Percentiles rank a stretch among this genome's conserved stretches.
These are phyloP conservation scores for Agrilus planipennis DNA, from an alignment of 1,140 invertebrate species.

Conservation along the genomic window DNA sequence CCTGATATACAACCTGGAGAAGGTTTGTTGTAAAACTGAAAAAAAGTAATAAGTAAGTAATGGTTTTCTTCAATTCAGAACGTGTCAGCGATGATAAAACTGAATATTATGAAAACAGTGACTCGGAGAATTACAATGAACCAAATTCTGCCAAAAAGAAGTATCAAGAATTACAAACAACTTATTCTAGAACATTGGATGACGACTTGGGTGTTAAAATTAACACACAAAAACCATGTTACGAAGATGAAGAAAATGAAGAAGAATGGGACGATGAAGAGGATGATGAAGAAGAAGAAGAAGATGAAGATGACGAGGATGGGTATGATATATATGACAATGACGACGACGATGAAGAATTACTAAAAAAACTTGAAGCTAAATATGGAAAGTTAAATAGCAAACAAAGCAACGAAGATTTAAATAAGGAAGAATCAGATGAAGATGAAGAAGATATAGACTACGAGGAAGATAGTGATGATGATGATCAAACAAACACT, in stretches of 20 bases:
- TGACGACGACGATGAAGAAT: slow-evolving; percentile 44
- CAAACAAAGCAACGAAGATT: slow-evolving; percentile 38
- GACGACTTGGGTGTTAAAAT: slow-evolving; percentile 26
- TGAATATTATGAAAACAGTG: slow-evolving; percentile 27
- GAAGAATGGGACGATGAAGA: slow-evolving; percentile 31
- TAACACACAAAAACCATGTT: slow-evolving; percentile 35
- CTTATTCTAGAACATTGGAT: slow-evolving; percentile 23
- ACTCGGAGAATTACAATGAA: slow-evolving; percentile 15
- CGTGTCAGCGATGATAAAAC: slow-evolving; percentile 27
- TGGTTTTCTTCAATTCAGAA: slow-evolving; percentile 3
- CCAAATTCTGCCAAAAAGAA: slow-evolving; percentile 16
- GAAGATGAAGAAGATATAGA: slow-evolving; percentile 35
- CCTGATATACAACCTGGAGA: slow-evolving; percentile 20
- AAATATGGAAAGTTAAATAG: slow-evolving; percentile 57
- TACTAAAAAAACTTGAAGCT: slow-evolving; percentile 53
- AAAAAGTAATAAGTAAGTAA: no score
- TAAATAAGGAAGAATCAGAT: slow-evolving; percentile 38
- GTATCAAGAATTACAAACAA: slow-evolving; percentile 25
- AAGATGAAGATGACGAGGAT: slow-evolving; percentile 39
- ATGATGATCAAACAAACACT: slow-evolving; percentile 14
- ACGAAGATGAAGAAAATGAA: slow-evolving; percentile 38
- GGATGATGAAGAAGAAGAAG: slow-evolving; percentile 28
- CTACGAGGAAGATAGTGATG: slow-evolving; percentile 27
- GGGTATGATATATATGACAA: slow-evolving; percentile 42
- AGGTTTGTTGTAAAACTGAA: no score